Base-by-base conservation (phyloP, 2,113 vertebrate genomes). In the Benitochromis conjunctus region DNA sequence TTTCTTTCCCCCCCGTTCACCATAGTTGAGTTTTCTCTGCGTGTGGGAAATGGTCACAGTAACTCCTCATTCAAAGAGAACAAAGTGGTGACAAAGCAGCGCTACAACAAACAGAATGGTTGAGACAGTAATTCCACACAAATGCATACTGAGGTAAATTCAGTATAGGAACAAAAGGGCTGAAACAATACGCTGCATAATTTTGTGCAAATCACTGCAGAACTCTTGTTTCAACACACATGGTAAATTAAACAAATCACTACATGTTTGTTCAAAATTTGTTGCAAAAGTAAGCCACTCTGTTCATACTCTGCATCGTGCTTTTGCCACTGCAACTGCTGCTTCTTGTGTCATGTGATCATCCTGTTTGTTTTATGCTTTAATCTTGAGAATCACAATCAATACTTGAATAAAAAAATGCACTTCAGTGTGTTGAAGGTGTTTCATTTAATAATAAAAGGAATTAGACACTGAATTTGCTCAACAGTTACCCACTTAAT, bases 21-120 rank as follows among this genome's bases (percentile, higher is more conserved):
- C 92, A 87, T 87, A 88, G 89, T 92, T 82, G 85, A 92, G 54
- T 92, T 90, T 94, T 90, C 81, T 93, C 86, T 90, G 82, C 89
- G 93, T 91, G 92, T 88, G 89, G 87, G 89, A 88, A 81, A 83
- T n/a, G 41, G 83, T 92, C 92, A 90, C 89, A 85, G 87, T 57
- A 55, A 60, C 87, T 79, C 46, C 51, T 81, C 36, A 66, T 82
- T 88, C 53, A 79, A 71, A 58, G 88, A 89, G 62, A 93, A 91
- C 87, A 90, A 89, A 88, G 82, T 81, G 71, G 80, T 55, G 46
- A 79, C 84, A 80, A 83, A 88, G 57, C 84, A 18, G 11, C 2
- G 26, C 77, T 41, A 29, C 74, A 77, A 86, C 86, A 88, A 85
- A 88, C 74, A 79, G 77, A 11, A 66, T 89, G 54, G 83, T 90